Base-by-base conservation (phyloP, 2,797 vertebrate genomes). In the Trichosurus vulpecula region DNA sequence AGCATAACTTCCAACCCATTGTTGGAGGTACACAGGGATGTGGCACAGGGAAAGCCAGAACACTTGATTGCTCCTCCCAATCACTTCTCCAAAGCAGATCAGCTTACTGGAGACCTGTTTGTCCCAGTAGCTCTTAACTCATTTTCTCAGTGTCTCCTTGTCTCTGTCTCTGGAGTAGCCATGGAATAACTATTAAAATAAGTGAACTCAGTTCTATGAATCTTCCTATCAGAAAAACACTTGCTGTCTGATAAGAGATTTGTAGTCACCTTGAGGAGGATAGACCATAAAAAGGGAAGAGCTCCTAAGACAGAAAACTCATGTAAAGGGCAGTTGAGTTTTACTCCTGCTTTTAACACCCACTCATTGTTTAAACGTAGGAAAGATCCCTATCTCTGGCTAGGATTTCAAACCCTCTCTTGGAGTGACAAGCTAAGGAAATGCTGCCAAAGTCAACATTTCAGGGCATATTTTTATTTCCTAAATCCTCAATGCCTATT, bases 381-480 rank as follows among this genome's bases (percentile, higher is more conserved):
- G 66, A 95, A 93, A 96, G 97, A 96, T 96, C 94, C 54, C 54
- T 96, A 95, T 96, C 94, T 96, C 91, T 93, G 95, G 94, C 93
- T 96, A 96, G 51, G 92, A 96, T 96, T 97, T 97, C 97, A 97
- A 93, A 56, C 54, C 92, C 90, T 92, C 91, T 52, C 92, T 51
- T 89, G 92, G 91, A 97, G 35, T 96, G 97, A 97, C 96, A 96
- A 87, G 90, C 35, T n/a, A 92, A 89, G 31, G 74, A 91, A 97
- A 92, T 93, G 41, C 47, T 96, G 94, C 97, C 95, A 97, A 95
- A 95, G 74, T 95, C 97, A 98, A 95, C 94, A 96, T 94, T 96
- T 92, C 92, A 81, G 94, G 94, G 29, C 52, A 81, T 91, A 92
- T 94, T 97, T 96, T 93, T 57, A 92, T 56, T 92, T 92, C 90